These are phyloP conservation scores for Zele albiditarsus DNA, from an alignment of 2,888 invertebrate species.

Conservation along the genomic window DNA sequence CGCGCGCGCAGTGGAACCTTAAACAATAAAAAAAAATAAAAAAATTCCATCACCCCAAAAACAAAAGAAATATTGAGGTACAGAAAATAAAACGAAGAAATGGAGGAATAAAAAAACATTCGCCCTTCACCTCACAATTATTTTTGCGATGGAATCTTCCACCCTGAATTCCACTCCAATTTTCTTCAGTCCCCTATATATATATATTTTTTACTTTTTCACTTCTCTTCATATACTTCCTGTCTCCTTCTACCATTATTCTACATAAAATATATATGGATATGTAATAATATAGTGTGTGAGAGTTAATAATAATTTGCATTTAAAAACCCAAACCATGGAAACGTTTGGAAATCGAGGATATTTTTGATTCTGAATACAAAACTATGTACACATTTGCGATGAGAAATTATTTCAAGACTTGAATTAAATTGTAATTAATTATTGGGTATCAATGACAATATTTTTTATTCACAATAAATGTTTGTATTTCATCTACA, in stretches of 20 bases:
- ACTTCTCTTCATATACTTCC: neutral
- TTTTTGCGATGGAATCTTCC: conserved; percentile 36
- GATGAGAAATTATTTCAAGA: too few relatives aligned
- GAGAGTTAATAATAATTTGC: too few relatives aligned
- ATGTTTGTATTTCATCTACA: too few relatives aligned
- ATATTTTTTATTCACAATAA: too few relatives aligned
- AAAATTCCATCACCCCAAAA: conserved; percentile 3
- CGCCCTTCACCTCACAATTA: conserved; percentile 38
- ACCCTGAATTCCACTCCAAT: conserved; percentile 33
- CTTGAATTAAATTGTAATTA: too few relatives aligned
- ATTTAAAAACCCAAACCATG: too few relatives aligned
- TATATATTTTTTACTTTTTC: neutral
- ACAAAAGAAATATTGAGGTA: conserved; percentile 19
- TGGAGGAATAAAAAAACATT: conserved; percentile 33
- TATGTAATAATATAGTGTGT: neutral
- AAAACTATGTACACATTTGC: too few relatives aligned
- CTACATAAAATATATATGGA: neutral
- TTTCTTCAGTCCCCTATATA: conserved; percentile 8
- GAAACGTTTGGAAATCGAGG: too few relatives aligned
- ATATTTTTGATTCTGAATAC: too few relatives aligned
- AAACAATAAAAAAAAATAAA: neutral
- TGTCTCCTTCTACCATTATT: neutral
- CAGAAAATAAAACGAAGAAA: conserved; percentile 15
- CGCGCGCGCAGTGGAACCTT: neutral
- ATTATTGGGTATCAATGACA: too few relatives aligned